Evolutionary conservation across 2,113 vertebrate species (phyloP), one percentile per base, ranked within the genome.

Genomic region (Pseudopipra pipra): DNA sequence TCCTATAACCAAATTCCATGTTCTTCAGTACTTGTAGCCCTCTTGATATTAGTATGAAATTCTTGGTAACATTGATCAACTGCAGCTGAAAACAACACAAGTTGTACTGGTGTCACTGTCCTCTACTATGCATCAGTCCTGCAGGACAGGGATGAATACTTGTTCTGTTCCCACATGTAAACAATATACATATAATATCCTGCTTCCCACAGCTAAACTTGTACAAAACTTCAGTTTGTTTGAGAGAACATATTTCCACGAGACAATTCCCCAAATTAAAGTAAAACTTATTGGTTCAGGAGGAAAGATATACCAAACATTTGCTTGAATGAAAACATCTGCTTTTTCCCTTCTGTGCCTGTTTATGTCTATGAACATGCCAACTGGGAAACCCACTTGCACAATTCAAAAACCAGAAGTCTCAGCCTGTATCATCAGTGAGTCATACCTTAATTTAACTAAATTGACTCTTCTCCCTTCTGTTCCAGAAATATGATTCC

Each of bases 391-490:
- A 75, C 30, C 46, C 78, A 90, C 59, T 94, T 80, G 68, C 58
- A 82, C 89, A 93, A 85, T 52, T 94, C 56, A 83, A 78, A 92
- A 92, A 47, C n/a, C 44, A 61, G 14, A 67, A 84, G 35, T 84
- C 77, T 62, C 71, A 72, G 70, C 84, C 80, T 62, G 37, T 91
- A 89, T 78, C 61, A 81, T 75, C 81, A 78, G 51, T 39, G n/a
- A 85, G 67, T 94, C 85, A 79, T 79, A 79, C 23, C 66, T 87
- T 79, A 89, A 86, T 72, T 93, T 89, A 95, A 81, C 71, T 90
- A 41, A 82, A 89, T 9, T 82, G 30, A 82, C 65, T 90, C 33
- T 84, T 92, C 72, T 85, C 58, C 75, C 59, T 90, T 87, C 68
- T 91, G 74, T 70, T 92, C 49, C 93, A 95, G 76, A 85, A 85